These are phyloP conservation scores for Centropristis striata DNA, from an alignment of 2,113 vertebrate species.

Conservation along the genomic window DNA sequence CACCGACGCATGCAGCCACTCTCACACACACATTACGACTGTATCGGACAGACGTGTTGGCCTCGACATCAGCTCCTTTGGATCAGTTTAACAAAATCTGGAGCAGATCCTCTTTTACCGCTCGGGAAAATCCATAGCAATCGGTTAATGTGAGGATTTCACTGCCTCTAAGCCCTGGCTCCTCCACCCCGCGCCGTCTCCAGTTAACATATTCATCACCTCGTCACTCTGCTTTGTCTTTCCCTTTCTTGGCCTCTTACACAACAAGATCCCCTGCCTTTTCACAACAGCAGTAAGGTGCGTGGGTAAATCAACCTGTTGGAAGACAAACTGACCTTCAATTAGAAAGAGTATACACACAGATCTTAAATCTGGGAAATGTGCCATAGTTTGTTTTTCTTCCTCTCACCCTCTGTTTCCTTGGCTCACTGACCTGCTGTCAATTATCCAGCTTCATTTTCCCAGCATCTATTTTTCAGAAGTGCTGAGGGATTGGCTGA, in stretches of 20 bases:
- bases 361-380: constrained; percentile 45
- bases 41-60: constrained; percentile 34
- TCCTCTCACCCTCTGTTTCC: constrained; percentile 28
- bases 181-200: constrained; percentile 51
- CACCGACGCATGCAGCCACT: not conserved
- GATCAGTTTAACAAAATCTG: constrained; percentile 70
- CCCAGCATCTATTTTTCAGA: constrained; percentile 52
- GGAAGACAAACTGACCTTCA: constrained; percentile 42
- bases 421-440: constrained; percentile 49
- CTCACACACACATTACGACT: constrained; percentile 12
- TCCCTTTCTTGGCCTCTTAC: constrained; percentile 26
- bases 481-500: constrained; percentile 42
- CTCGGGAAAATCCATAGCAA: constrained; percentile 70
- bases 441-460: constrained; percentile 58
- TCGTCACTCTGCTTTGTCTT: constrained; percentile 43
- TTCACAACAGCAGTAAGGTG: not conserved
- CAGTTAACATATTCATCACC: constrained; percentile 68
- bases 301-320: constrained; percentile 45
- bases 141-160: constrained; percentile 72
- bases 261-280: constrained; percentile 1
- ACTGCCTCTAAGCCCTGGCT: constrained; percentile 55
- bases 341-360: constrained; percentile 35
- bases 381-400: constrained; percentile 28
- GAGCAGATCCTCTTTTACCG: constrained; percentile 69
- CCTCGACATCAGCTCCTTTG: constrained; percentile 58